These are phyloP conservation scores for Nanorana parkeri DNA, from an alignment of 2,113 vertebrate genomes.

Conservation along the genomic window DNA sequence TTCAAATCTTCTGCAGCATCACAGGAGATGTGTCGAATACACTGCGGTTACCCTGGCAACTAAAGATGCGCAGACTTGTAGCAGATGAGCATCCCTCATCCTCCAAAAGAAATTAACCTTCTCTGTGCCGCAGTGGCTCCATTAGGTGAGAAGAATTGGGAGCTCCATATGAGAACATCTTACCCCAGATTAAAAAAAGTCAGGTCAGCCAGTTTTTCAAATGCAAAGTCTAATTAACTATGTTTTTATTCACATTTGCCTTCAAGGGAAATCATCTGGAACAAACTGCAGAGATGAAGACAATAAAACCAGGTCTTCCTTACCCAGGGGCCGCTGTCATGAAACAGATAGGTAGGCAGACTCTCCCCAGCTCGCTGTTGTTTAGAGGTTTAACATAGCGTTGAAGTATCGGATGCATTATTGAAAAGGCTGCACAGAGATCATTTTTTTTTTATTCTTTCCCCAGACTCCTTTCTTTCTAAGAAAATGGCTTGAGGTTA, in stretches of 20 bases:
- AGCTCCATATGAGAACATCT: constrained; percentile 1
- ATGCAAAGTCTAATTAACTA: constrained; percentile 38
- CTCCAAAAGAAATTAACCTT: constrained; percentile 43
- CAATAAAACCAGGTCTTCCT: not conserved
- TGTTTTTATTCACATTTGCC: constrained; percentile 8
- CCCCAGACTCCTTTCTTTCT: constrained; percentile 38
- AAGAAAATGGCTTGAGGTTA: constrained; percentile 37
- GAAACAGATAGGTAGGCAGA: constrained; percentile 1
- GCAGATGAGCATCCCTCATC: constrained; percentile 40
- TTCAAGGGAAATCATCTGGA: constrained; percentile 1
- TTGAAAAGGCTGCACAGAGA: constrained; percentile 14
- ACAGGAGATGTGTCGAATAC: constrained; percentile 45
- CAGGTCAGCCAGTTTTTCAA: constrained; percentile 35
- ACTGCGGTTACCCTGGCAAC: constrained; percentile 47
- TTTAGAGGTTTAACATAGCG: constrained; percentile 16
- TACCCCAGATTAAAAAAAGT: constrained; percentile 36
- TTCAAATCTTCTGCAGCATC: constrained; percentile 50
- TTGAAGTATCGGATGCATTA: constrained; percentile 37
- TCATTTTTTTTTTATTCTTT: not conserved
- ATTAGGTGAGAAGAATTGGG: not conserved
- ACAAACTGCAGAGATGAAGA: constrained; percentile 5
- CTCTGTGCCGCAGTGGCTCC: not conserved
- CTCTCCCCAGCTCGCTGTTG: not conserved
- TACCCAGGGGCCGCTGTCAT: not conserved
- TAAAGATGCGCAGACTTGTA: constrained; percentile 45